These are phyloP conservation scores for Eupeodes latifasciatus DNA, from an alignment of 2,888 invertebrate species.

Conservation along the genomic window DNA sequence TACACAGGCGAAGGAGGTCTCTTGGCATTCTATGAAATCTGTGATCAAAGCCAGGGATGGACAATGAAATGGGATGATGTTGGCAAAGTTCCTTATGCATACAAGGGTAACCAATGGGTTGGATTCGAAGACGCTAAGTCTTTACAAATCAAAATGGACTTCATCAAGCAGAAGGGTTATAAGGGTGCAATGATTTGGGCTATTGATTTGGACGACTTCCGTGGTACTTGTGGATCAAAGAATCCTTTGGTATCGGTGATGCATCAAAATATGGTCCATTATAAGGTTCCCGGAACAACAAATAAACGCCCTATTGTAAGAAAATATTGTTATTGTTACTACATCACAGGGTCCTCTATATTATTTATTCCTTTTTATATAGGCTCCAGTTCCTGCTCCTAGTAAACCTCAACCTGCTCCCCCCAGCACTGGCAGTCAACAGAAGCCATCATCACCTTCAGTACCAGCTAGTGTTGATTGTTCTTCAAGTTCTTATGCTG, in stretches of 20 bases:
- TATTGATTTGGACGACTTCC: conserved; percentile 94
- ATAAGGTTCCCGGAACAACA: conserved; percentile 86
- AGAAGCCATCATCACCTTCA: background rate
- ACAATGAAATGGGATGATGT: conserved; percentile 92
- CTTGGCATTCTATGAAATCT: conserved; percentile 94
- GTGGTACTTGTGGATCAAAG: conserved; percentile 90
- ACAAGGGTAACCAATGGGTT: conserved; percentile 95
- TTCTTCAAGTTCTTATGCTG: background rate
- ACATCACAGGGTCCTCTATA: too few species aligned
- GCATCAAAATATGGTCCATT: conserved; percentile 89
- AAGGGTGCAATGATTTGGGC: conserved; percentile 97
- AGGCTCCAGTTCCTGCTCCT: background rate
- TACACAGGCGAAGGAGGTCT: conserved; percentile 95
- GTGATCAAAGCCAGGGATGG: conserved; percentile 90
- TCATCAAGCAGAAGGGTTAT: conserved; percentile 92
- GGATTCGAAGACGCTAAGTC: conserved; percentile 94
- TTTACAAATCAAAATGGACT: conserved; percentile 95
- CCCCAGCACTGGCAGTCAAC: background rate
- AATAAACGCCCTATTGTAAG: conserved; percentile 84
- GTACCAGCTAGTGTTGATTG: background rate
- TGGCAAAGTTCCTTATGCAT: conserved; percentile 93
- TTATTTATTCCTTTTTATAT: background rate
- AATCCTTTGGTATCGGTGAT: conserved; percentile 91
- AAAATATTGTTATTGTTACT: too few species aligned
- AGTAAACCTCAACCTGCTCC: background rate